phyloP scores from a whole-genome alignment of 2,113 vertebrate species.

The Peucedramus taeniatus region DNA sequence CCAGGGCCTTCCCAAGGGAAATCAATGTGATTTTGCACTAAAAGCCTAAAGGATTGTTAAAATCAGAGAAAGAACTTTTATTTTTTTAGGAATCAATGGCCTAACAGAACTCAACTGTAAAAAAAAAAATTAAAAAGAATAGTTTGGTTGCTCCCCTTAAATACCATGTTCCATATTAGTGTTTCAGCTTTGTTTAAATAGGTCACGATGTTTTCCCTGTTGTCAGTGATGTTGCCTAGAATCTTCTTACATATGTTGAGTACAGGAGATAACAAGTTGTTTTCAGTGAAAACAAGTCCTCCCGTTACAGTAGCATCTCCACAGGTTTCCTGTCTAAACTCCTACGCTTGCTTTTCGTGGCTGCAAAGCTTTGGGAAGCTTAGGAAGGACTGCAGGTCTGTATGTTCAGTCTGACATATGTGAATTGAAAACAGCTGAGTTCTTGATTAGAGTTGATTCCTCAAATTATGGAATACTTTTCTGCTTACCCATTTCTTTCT shows the following conservation, averaged over 20 bases:
- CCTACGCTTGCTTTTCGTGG: slow-evolving; percentile 69
- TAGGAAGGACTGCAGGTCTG: slow-evolving; percentile 72
- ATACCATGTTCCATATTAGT: slow-evolving; percentile 71
- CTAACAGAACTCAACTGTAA: slow-evolving; percentile 83
- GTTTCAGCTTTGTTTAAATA: slow-evolving; percentile 70
- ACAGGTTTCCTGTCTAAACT: slow-evolving; percentile 76
- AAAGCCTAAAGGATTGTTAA: slow-evolving; percentile 76
- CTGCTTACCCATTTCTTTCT: slow-evolving; percentile 67
- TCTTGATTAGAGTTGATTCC: slow-evolving; percentile 82
- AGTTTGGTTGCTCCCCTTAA: slow-evolving; percentile 73
- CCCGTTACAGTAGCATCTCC: slow-evolving; percentile 72
- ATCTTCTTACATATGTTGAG: slow-evolving; percentile 76
- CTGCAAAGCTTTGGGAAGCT: slow-evolving; percentile 61
- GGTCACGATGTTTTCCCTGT: slow-evolving; percentile 59
- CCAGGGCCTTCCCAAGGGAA: slow-evolving; percentile 93
- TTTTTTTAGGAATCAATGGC: slow-evolving; percentile 84
- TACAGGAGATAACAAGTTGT: slow-evolving; percentile 82
- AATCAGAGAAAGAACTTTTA: slow-evolving; percentile 78
- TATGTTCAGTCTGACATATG: slow-evolving; percentile 56
- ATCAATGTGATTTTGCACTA: slow-evolving; percentile 86
- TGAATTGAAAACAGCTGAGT: slow-evolving; percentile 76
- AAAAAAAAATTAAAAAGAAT: slow-evolving; percentile 28
- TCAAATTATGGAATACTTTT: slow-evolving; percentile 74
- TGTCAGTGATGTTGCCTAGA: slow-evolving; percentile 78
- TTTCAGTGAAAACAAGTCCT: slow-evolving; percentile 83